These are phyloP conservation scores for Hypselothyrea guttata DNA, from an alignment of 2,888 invertebrate species.

Conservation along the genomic window DNA sequence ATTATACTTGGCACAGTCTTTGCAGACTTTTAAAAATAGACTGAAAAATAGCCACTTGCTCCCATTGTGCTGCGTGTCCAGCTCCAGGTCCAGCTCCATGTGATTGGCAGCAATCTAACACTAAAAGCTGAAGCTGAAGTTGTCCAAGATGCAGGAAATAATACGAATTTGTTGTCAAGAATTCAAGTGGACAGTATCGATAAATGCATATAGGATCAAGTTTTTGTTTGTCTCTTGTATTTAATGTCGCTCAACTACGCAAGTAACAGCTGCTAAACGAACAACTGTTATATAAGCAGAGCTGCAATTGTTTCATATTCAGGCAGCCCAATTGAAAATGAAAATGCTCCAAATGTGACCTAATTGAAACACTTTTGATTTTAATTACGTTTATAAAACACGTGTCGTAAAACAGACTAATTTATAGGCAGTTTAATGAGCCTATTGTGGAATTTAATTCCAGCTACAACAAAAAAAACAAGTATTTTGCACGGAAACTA, in stretches of 20 bases:
- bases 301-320: conserved; percentile 5
- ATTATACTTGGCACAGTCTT: no score
- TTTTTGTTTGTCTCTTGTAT: conserved; percentile 1
- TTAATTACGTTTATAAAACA: not conserved
- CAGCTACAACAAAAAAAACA: no score
- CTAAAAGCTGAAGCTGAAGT: no score
- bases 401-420: not conserved
- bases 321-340: not conserved
- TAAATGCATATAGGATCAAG: conserved; percentile 27
- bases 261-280: conserved; percentile 8
- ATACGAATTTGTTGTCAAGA: conserved; percentile 24
- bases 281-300: conserved; percentile 36
- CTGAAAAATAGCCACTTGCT: conserved; percentile 65
- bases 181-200: conserved; percentile 45
- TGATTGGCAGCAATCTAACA: conserved; percentile 29
- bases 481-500: no score
- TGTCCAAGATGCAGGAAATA: conserved; percentile 46
- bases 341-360: conserved; percentile 23
- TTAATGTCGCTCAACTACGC: no score
- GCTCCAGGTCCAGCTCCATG: conserved; percentile 7
- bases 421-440: no score
- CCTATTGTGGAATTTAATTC: no score
- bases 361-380: conserved; percentile 24
- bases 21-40: no score
- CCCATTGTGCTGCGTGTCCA: conserved; percentile 47